Evolutionary conservation across 2,113 vertebrate species (phyloP), one percentile per base, ranked within the genome.

Genomic region (Bolborhynchus lineola): DNA sequence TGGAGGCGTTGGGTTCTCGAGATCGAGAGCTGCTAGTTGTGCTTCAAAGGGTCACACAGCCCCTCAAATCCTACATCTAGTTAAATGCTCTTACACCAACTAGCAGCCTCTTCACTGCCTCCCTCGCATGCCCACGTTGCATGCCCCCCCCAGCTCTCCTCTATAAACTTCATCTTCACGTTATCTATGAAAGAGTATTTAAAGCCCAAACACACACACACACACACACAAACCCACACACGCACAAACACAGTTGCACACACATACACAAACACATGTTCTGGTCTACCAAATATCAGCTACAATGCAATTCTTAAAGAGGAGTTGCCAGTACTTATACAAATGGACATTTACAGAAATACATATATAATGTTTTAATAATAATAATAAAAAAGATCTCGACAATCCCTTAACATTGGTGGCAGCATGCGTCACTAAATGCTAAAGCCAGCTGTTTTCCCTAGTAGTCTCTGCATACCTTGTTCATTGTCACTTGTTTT

Each of bases 401-500:
- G 0, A 97, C 93, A 96, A 64, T 82, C 85, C 97, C 95, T 97
- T 95, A 92, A 95, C 92, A 94, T 88, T 35, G 82, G 97, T 97
- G 96, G 96, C 95, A 97, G 96, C 97, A 98, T 97, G 96, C 97
- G 94, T 97, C 97, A 97, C 97, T 97, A 96, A 96, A 96, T 96
- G 95, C 96, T 97, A 96, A 93, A 97, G 94, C 92, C 93, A 17
- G 31, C 88, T 96, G 94, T 86, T 97, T 94, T 82, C 83, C 92
- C 93, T 95, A 95, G 96, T 70, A 86, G 88, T 93, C 94, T 95
- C 94, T 91, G 89, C 87, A n/a, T 98, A 99, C 99, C 99, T 99
- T 98, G 98, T 39, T 97, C 98, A 82, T 96, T 98, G 97, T 98
- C 98, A 97, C 98, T 98, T 97, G 98, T 98, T 97, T 98, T 99